Percentiles rank a stretch among this genome's conserved stretches.
Evolutionary conservation across 2,113 vertebrate species (phyloP).

Genomic region (Bufo bufo): DNA sequence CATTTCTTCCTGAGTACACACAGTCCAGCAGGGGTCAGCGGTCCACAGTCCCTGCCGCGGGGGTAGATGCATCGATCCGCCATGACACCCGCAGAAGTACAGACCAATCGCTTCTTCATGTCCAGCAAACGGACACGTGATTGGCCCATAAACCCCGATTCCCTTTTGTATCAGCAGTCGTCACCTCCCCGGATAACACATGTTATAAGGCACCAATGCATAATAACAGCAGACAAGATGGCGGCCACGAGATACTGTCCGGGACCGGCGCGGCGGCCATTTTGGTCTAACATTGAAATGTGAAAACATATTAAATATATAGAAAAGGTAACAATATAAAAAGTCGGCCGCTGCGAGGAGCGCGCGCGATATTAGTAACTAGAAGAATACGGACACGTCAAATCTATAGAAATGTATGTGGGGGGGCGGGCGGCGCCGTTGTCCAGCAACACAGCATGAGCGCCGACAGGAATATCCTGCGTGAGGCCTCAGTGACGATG

Average conservation of each 20-base stretch:
- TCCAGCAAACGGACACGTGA: neutral
- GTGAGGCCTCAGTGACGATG: neutral
- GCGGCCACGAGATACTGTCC: neutral
- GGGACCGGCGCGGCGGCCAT: neutral
- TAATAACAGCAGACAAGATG: neutral
- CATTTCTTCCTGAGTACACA: neutral
- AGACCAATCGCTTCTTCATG: no score
- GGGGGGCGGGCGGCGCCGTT: neutral
- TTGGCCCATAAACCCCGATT: neutral
- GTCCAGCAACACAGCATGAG: constrained; percentile 1
- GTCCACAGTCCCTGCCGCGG: no score
- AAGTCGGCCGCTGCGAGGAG: neutral
- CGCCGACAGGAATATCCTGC: constrained; percentile 28
- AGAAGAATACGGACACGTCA: neutral
- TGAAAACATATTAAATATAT: constrained; percentile 15
- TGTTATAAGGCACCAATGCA: neutral
- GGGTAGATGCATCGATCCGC: no score
- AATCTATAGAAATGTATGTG: constrained; percentile 19
- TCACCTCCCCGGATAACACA: neutral
- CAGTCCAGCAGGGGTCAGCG: neutral
- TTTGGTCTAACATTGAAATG: constrained; percentile 34
- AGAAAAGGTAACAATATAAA: neutral
- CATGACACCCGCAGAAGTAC: neutral
- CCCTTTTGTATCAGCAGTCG: neutral
- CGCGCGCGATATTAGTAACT: neutral